Evolutionary conservation across 2,888 invertebrate genomes (phyloP), one percentile per base, ranked within the genome.

Genomic region (Glyphotaelius pellucidus): DNA sequence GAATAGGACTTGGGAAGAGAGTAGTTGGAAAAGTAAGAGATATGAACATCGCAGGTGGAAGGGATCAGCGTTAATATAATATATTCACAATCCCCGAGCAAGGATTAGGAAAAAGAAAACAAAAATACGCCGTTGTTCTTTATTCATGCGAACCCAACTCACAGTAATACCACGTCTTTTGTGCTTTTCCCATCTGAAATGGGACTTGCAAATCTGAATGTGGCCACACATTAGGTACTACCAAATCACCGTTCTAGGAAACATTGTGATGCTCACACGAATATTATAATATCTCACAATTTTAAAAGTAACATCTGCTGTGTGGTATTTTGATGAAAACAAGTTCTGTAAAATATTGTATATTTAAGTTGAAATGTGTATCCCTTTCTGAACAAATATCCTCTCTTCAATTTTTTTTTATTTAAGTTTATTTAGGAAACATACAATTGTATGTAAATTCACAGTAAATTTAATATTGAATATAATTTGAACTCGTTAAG

Each of bases 101-200:
- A 25, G 85, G 85, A 85, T 85, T 85, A 85, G 35, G 85, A 85
- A 85, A 85, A 85, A 14, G 25, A 85, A 85, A 85, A 85, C 85
- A 85, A 85, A 85, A 85, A 31, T 85, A 35, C 84, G 19, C 38
- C 84, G 25, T 85, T 38, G 84, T 85, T 19, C 32, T 25, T 19
- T 35, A 31, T 85, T 35, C 84, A 85, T 85, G n/a, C 14, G 85
- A 83, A 19, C 85, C 85, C 14, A 9, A 31, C 81, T 81, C 81
- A 15, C 31, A 81, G 14, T 81, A 81, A 81, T 31, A 81, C 30
- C 81, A 19, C 15, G 30, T 81, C 81, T 32, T 31, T 81, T 67
- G 52, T 67, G 25, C 19, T 67, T 67, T 52, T 67, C 25, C 52
- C 25, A 25, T 25, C 52, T 67, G 19, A 67, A 67, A 67, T 15